These are phyloP conservation scores for Caprella mutica DNA, from an alignment of 2,888 invertebrate species.

Conservation along the genomic window DNA sequence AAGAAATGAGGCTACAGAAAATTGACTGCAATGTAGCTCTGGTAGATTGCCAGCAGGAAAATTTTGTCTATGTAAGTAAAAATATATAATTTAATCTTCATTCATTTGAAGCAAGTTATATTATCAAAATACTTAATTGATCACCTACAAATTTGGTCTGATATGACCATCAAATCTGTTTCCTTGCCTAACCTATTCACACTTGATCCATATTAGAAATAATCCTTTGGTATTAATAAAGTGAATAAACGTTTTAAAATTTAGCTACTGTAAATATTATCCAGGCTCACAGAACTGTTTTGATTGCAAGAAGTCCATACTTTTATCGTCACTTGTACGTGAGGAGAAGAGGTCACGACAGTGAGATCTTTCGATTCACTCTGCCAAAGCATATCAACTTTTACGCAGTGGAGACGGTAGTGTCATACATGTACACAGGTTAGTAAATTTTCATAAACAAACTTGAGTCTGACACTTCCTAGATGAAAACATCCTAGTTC, in stretches of 20 bases:
- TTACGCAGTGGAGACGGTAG: constrained; percentile 31
- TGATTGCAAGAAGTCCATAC: constrained; percentile 30
- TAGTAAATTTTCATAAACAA: neutral
- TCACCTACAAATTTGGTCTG: too few relatives aligned
- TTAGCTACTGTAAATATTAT: too few relatives aligned
- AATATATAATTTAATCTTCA: neutral
- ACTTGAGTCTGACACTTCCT: neutral
- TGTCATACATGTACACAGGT: constrained; percentile 33
- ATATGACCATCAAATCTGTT: too few relatives aligned
- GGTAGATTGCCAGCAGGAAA: constrained; percentile 20
- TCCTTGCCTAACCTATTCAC: too few relatives aligned
- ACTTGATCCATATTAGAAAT: too few relatives aligned
- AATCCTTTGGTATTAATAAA: too few relatives aligned
- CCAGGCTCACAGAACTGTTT: constrained; percentile 31
- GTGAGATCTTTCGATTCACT: constrained; percentile 30
- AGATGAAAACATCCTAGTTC: too few relatives aligned
- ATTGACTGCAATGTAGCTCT: constrained; percentile 31
- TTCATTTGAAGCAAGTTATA: too few relatives aligned
- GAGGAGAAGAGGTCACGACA: constrained; percentile 22
- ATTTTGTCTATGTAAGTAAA: constrained; percentile 31
- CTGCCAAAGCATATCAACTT: constrained; percentile 25
- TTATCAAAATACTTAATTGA: too few relatives aligned
- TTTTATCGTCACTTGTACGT: constrained; percentile 32
- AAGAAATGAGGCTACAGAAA: constrained; percentile 26
- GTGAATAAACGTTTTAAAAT: too few relatives aligned